Conservation (phyloP, 2,113 vertebrate genomes). For the Elephantulus edwardii region DNA sequence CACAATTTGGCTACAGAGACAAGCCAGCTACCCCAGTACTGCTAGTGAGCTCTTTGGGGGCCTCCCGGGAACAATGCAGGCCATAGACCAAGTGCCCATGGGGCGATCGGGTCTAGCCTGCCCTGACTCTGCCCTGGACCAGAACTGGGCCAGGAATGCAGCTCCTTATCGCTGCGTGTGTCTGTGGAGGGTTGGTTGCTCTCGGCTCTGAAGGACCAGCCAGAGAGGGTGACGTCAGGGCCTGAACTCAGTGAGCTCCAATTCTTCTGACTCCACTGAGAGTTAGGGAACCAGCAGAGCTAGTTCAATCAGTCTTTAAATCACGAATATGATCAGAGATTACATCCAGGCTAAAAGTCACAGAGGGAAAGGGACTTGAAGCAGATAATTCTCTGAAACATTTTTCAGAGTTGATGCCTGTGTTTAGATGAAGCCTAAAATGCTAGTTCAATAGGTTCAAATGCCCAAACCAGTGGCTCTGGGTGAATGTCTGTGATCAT, state of each 20-base stretch:
- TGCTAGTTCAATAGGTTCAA: background rate
- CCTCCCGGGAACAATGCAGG: background rate
- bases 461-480: fast-evolving
- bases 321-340: background rate
- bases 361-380: background rate
- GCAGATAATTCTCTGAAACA: background rate
- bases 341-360: background rate
- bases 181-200: background rate
- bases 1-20: background rate
- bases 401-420: background rate
- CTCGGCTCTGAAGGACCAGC: background rate
- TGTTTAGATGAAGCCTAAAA: background rate
- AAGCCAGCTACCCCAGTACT: background rate
- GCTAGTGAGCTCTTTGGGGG: background rate
- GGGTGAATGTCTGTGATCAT: background rate
- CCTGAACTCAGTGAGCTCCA: background rate
- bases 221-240: fast-evolving
- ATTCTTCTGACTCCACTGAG: background rate
- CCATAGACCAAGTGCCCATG: fast-evolving
- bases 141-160: background rate
- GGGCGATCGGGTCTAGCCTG: background rate
- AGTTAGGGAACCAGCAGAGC: background rate
- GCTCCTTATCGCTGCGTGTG: background rate
- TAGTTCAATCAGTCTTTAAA: background rate
- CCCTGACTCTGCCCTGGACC: no score